Conservation (phyloP, 2,113 vertebrate species). For the Paralichthys olivaceus region DNA sequence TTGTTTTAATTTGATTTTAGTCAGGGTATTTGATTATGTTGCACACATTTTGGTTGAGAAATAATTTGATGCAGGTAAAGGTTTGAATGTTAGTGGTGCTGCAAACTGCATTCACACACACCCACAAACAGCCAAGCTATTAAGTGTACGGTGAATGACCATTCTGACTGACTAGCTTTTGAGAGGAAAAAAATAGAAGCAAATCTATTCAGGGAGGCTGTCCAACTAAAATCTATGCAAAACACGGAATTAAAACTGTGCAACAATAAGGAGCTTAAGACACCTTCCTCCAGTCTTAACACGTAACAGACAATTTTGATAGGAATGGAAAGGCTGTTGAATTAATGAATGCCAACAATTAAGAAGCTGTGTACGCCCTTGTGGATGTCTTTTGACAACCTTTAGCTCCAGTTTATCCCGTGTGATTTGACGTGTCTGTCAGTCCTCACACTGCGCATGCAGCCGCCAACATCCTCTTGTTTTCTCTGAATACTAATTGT, state of each 20-base stretch:
- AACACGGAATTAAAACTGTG: conserved; percentile 23
- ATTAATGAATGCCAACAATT: conserved; percentile 77
- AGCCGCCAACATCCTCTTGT: conserved; percentile 66
- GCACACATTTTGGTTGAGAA: background rate
- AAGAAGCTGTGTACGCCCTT: conserved; percentile 61
- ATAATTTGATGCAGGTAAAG: conserved; percentile 7
- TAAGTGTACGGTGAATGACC: conserved; percentile 35
- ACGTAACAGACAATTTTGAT: conserved; percentile 63
- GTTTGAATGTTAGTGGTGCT: background rate
- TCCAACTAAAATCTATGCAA: conserved; percentile 25
- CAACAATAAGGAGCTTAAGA: conserved; percentile 53
- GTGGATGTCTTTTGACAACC: conserved; percentile 73
- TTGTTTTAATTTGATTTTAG: conserved; percentile 11
- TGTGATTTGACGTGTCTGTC: conserved; percentile 77
- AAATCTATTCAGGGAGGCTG: conserved; percentile 43
- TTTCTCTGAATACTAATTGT: conserved; percentile 80
- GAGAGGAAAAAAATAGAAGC: conserved; percentile 1
- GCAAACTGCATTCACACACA: background rate
- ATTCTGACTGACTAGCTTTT: conserved; percentile 10
- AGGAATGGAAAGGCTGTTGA: conserved; percentile 70
- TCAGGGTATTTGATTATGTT: conserved; percentile 8
- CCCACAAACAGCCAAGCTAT: conserved; percentile 2
- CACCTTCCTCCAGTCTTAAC: conserved; percentile 56
- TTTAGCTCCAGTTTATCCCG: conserved; percentile 72
- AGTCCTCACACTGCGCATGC: conserved; percentile 58